phyloP scores from a whole-genome alignment of 2,797 vertebrate species.

The Lepus townsendii region DNA sequence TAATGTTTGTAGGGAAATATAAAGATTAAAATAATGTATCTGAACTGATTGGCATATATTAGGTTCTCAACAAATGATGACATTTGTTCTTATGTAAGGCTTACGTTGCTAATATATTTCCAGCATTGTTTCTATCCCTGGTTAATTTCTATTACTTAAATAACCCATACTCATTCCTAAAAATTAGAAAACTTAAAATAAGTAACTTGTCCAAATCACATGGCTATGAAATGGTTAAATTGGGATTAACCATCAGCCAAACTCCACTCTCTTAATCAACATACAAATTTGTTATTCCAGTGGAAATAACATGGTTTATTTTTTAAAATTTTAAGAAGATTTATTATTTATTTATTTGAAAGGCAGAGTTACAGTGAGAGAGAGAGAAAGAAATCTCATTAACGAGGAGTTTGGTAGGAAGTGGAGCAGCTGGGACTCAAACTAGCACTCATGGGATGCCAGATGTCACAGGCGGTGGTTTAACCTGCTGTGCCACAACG shows the following conservation, averaged over 20 bases:
- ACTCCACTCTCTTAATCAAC: neutral
- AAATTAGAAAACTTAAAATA: conserved; percentile 4
- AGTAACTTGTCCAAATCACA: neutral
- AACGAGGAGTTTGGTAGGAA: too few species aligned
- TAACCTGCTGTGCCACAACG: too few species aligned
- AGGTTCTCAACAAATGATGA: neutral
- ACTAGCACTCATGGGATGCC: too few species aligned
- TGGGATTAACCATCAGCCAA: neutral
- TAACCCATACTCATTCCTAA: neutral
- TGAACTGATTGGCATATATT: neutral
- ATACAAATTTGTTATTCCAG: accelerated
- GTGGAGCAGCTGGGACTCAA: too few species aligned
- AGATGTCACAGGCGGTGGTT: too few species aligned
- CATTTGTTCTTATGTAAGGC: neutral
- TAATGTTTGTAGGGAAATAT: neutral
- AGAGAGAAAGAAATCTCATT: too few species aligned
- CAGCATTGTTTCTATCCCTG: neutral
- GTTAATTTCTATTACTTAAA: neutral
- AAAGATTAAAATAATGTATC: neutral
- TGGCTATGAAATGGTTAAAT: neutral
- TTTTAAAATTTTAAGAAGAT: too few species aligned
- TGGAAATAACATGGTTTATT: accelerated
- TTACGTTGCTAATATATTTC: neutral
- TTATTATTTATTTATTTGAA: too few species aligned
- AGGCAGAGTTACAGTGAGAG: too few species aligned